A percentile compares a stretch with the other conserved stretches of the same genome.
Evolutionary conservation across 2,797 vertebrate genomes (phyloP).

Genomic region (Gallinago solitaria): DNA sequence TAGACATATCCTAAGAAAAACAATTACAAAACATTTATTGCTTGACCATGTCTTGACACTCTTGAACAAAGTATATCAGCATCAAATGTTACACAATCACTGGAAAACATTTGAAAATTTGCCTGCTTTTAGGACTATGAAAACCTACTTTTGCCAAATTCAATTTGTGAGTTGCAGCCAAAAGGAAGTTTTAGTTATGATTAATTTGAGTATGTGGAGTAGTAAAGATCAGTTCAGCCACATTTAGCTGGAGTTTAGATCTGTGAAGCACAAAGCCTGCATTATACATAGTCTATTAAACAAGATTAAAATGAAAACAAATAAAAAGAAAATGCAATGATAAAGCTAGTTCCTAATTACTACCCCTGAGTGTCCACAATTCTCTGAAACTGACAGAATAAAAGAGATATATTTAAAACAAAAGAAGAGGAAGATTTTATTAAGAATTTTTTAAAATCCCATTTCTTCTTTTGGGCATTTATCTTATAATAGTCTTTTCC

Average conservation of each 20-base stretch:
- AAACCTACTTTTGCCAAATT: not conserved
- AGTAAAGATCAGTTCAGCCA: not conserved
- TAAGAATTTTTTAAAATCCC: not conserved
- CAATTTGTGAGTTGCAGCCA: not conserved
- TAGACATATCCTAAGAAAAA: not conserved
- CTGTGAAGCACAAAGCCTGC: rapidly evolving
- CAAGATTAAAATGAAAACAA: not conserved
- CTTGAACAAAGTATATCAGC: not conserved
- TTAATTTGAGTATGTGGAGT: not conserved
- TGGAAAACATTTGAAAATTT: not conserved
- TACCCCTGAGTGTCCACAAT: not conserved
- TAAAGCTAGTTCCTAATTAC: not conserved
- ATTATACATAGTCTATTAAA: not conserved
- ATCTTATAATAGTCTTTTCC: not conserved
- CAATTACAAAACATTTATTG: not conserved
- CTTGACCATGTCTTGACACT: not conserved
- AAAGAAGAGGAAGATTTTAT: not conserved
- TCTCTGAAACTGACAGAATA: not conserved
- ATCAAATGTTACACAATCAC: not conserved
- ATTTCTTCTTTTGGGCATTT: not conserved
- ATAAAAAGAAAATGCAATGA: not conserved
- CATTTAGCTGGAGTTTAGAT: not conserved
- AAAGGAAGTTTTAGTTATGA: not conserved
- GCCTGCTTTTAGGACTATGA: not conserved
- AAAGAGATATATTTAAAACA: not conserved